Evolutionary conservation across 2,888 invertebrate species (phyloP).

Genomic region (Chalcosyrphus nemorum): DNA sequence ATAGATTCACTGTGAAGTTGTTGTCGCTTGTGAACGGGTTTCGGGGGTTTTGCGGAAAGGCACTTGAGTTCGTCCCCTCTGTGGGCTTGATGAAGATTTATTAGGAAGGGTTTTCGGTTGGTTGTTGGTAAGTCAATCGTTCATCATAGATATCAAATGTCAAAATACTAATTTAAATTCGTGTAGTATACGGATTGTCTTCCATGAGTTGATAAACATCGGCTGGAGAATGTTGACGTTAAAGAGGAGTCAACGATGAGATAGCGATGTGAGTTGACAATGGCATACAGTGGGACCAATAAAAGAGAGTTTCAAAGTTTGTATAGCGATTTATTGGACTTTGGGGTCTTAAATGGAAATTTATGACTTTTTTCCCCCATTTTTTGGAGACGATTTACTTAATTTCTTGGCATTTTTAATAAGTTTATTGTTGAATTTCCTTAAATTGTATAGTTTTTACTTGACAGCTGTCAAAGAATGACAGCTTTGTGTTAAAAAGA

Average conservation of each 20-base stretch:
- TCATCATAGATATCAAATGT: conserved; percentile 39
- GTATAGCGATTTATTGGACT: too few relatives aligned
- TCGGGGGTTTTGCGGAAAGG: conserved; percentile 13
- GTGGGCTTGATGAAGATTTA: conserved; percentile 31
- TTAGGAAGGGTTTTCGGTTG: neutral
- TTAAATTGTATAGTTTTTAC: too few relatives aligned
- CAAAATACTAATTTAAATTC: conserved; percentile 29
- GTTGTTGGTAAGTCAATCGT: conserved; percentile 1
- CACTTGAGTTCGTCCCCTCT: neutral
- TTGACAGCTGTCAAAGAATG: too few relatives aligned
- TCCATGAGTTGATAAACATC: neutral
- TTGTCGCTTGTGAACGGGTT: too few relatives aligned
- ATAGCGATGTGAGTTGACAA: neutral
- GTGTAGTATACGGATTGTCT: neutral
- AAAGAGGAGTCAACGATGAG: neutral
- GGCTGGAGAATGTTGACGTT: neutral
- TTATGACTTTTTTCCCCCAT: too few relatives aligned
- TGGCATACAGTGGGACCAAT: neutral
- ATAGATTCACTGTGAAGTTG: conserved; percentile 15
- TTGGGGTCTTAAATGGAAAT: too few relatives aligned
- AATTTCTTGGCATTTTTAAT: too few relatives aligned
- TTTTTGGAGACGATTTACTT: too few relatives aligned
- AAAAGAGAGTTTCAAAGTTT: neutral
- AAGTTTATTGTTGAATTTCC: too few relatives aligned
- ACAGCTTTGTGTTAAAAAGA: too few relatives aligned